Evolutionary conservation across 1,140 invertebrate genomes (phyloP).

Genomic region (Brachionus calyciflorus): DNA sequence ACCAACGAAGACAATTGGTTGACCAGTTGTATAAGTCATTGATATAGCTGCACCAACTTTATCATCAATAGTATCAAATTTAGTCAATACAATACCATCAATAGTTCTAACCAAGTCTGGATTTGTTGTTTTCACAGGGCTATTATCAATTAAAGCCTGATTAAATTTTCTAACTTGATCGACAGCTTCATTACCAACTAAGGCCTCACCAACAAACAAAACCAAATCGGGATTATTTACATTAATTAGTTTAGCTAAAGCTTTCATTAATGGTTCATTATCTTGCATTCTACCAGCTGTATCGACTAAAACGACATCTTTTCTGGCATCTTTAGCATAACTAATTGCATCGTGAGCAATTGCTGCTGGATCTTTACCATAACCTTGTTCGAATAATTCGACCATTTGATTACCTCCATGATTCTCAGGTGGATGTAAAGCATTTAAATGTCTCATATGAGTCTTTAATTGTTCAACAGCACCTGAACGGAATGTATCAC

Average conservation of each 20-base stretch:
- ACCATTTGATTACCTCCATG: constrained; percentile 70
- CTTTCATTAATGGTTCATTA: constrained; percentile 96
- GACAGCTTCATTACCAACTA: constrained; percentile 99
- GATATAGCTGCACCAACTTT: constrained; percentile 98
- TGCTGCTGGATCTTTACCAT: constrained; percentile 96
- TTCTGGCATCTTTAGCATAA: constrained; percentile 61
- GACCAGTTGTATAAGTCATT: constrained; percentile 99
- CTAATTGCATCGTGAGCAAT: constrained; percentile 95
- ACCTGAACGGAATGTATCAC: constrained; percentile 97
- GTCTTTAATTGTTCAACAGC: constrained; percentile 97
- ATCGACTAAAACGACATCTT: constrained; percentile 88
- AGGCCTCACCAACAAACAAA: constrained; percentile 94
- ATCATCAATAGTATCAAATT: constrained; percentile 99
- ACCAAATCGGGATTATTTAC: constrained; percentile 95
- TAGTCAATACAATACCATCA: constrained; percentile 94
- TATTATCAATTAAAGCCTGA: constrained; percentile 73
- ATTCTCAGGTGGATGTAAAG: constrained; percentile 77
- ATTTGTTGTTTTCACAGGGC: constrained; percentile 75
- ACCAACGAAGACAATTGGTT: constrained; percentile 98
- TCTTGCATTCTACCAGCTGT: constrained; percentile 99
- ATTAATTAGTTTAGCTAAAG: constrained; percentile 80
- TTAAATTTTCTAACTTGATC: constrained; percentile 99
- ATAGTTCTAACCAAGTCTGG: constrained; percentile 68
- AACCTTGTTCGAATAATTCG: constrained; percentile 79
- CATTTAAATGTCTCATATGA: constrained; percentile 87